phyloP scores from a whole-genome alignment of 1,140 invertebrate genomes.

The Paraescarpia echinospica region DNA sequence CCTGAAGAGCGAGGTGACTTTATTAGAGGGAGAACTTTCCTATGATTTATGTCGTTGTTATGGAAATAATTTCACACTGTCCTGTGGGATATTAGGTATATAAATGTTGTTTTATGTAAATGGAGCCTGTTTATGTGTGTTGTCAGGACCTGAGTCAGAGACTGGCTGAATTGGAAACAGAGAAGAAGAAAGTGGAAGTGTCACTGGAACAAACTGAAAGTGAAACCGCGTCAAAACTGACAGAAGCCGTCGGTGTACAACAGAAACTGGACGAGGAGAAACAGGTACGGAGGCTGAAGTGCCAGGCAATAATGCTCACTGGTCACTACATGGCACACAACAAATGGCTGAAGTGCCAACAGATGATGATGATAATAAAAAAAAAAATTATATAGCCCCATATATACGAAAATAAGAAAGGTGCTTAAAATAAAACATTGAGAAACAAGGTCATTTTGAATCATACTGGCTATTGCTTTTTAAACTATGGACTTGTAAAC shows the following conservation, averaged over 20 bases:
- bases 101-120: neutral
- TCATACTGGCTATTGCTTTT: too few relatives aligned
- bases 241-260: neutral
- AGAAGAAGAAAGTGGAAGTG: constrained; percentile 11
- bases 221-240: neutral
- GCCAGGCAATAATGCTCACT: neutral
- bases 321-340: too few relatives aligned
- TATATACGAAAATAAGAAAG: too few relatives aligned
- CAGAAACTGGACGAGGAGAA: constrained; percentile 8
- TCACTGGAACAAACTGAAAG: neutral
- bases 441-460: too few relatives aligned
- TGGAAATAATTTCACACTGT: neutral
- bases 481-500: too few relatives aligned
- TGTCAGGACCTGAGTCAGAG: constrained; percentile 50
- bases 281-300: constrained; percentile 7
- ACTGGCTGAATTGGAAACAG: constrained; percentile 42
- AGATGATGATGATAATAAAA: neutral
- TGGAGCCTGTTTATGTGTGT: neutral
- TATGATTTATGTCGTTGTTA: too few relatives aligned
- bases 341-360: neutral
- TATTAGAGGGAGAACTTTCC: too few relatives aligned
- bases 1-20: too few relatives aligned
- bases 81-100: neutral
- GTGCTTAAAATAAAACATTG: too few relatives aligned
- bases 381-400: too few relatives aligned